Evolutionary conservation across 2,113 vertebrate genomes (phyloP).

Genomic region (Speoplatyrhinus poulsoni): DNA sequence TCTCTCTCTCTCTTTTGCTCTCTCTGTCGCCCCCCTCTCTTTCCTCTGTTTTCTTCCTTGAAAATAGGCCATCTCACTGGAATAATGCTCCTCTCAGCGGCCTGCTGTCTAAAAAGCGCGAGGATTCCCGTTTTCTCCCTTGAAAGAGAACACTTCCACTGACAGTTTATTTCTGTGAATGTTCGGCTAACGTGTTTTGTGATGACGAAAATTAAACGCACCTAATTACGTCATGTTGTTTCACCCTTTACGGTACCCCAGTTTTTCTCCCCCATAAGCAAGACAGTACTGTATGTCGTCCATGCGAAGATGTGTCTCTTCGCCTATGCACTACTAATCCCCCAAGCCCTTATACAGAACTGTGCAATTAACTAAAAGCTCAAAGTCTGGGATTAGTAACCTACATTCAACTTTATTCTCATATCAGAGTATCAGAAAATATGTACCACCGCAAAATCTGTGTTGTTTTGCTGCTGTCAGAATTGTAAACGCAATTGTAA

Average conservation of each 20-base stretch:
- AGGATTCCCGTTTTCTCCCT: no score
- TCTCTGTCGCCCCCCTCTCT: neutral
- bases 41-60: neutral
- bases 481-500: neutral
- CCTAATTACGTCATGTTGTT: no score
- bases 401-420: conserved; percentile 60
- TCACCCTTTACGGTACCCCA: no score
- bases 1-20: neutral
- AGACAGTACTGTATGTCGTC: conserved; percentile 55
- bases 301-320: conserved; percentile 72
- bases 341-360: conserved; percentile 67
- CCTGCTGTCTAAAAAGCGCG: neutral
- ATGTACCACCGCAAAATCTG: neutral
- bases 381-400: conserved; percentile 69
- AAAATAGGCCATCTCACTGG: neutral
- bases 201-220: no score
- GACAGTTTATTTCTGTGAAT: no score
- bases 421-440: conserved; percentile 26
- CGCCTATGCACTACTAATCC: conserved; percentile 75
- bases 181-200: no score
- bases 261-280: conserved; percentile 58
- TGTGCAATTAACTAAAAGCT: conserved; percentile 74
- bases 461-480: neutral
- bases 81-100: neutral
- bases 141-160: no score